These are phyloP conservation scores for Scortum barcoo DNA, from an alignment of 2,113 vertebrate species.

Conservation along the genomic window DNA sequence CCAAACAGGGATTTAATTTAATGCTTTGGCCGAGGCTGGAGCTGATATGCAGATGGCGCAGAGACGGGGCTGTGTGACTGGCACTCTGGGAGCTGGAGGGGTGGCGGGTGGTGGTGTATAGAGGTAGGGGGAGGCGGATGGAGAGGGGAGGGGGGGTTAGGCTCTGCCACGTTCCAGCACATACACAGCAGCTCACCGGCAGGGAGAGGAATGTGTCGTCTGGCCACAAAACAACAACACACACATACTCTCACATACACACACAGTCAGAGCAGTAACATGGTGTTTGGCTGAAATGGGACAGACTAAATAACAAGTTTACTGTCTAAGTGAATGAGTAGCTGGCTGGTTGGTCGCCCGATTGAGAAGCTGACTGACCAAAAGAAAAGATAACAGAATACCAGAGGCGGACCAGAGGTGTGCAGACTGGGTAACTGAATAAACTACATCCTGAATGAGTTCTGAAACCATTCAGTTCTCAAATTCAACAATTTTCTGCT, in stretches of 20 bases:
- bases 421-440: not conserved
- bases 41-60: slow-evolving; percentile 87
- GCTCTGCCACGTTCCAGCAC: slow-evolving; percentile 80
- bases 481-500: not conserved
- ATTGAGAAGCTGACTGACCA: slow-evolving; percentile 2
- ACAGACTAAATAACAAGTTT: slow-evolving; percentile 24
- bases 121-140: slow-evolving; percentile 48
- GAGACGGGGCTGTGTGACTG: slow-evolving; percentile 85
- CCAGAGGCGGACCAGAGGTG: not conserved
- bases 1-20: slow-evolving; percentile 88
- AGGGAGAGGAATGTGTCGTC: slow-evolving; percentile 62
- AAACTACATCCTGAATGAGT: not conserved
- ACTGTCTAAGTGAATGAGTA: slow-evolving; percentile 1
- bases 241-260: not conserved
- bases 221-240: slow-evolving; percentile 48
- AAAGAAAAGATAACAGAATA: not conserved
- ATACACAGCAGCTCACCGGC: slow-evolving; percentile 75
- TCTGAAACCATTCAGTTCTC: not conserved
- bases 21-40: slow-evolving; percentile 84
- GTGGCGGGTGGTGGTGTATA: slow-evolving; percentile 38
- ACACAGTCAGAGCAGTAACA: slow-evolving; percentile 13
- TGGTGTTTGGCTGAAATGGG: slow-evolving; percentile 3
- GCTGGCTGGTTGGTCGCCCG: not conserved
- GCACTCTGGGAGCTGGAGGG: slow-evolving; percentile 80
- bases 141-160: slow-evolving; percentile 37